A percentile compares a stretch with the other conserved stretches of the same genome.
Conservation (phyloP, 2,797 vertebrate species). For the Zenarchopterus dispar region DNA sequence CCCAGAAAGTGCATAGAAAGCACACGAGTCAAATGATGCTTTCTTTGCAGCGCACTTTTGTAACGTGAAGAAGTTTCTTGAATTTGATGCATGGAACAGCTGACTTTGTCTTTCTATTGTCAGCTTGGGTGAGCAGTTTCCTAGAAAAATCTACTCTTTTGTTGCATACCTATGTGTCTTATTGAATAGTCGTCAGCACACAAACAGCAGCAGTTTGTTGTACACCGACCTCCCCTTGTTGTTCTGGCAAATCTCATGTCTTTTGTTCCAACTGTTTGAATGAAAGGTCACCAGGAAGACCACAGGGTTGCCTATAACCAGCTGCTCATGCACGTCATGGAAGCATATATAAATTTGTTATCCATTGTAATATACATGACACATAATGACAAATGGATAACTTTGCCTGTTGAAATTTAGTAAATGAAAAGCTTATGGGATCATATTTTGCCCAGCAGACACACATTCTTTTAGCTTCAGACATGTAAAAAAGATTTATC, state of each 20-base stretch:
- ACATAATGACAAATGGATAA: slow-evolving; percentile 34
- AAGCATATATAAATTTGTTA: slow-evolving; percentile 47
- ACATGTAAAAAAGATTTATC: slow-evolving; percentile 20
- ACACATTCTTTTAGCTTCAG: neutral
- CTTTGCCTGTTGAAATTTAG: slow-evolving; percentile 30
- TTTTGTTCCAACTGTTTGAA: slow-evolving; percentile 50
- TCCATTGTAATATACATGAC: slow-evolving; percentile 39
- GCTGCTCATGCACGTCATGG: slow-evolving; percentile 9
- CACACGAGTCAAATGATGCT: slow-evolving; percentile 50
- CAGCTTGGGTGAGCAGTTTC: slow-evolving; percentile 30
- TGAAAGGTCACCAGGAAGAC: slow-evolving; percentile 56
- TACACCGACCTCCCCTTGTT: slow-evolving; percentile 43
- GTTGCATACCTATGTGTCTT: slow-evolving; percentile 59
- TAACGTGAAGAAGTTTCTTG: slow-evolving; percentile 55
- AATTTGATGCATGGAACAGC: slow-evolving; percentile 49
- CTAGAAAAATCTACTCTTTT: slow-evolving; percentile 60
- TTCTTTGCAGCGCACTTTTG: slow-evolving; percentile 43
- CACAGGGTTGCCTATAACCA: slow-evolving; percentile 24
- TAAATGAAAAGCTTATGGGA: slow-evolving; percentile 4
- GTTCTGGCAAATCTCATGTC: slow-evolving; percentile 47
- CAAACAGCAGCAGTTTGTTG: slow-evolving; percentile 45
- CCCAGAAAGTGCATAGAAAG: slow-evolving; percentile 43
- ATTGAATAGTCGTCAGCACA: slow-evolving; percentile 33
- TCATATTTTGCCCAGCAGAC: neutral
- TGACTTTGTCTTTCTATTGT: slow-evolving; percentile 60